Evolutionary conservation across 1,140 invertebrate genomes (phyloP).

Genomic region (Acromyrmex charruanus): DNA sequence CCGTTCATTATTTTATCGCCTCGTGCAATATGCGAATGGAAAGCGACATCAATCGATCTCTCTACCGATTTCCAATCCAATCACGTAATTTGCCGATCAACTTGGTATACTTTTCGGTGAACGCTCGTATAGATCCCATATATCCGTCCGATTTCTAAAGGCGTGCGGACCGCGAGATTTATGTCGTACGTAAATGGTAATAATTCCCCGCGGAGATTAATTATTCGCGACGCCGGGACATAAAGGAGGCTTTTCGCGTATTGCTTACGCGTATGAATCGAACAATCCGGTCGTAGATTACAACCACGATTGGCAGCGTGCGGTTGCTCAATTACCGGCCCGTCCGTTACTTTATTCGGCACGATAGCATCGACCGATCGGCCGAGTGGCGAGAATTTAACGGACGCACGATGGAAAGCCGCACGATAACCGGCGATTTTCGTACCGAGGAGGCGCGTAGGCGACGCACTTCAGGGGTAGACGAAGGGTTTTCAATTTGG

Average conservation of each 20-base stretch:
- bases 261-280: slow-evolving; percentile 42
- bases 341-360: slow-evolving; percentile 59
- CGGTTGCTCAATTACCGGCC: slow-evolving; percentile 37
- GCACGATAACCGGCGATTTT: slow-evolving; percentile 41
- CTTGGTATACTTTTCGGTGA: slow-evolving; percentile 27
- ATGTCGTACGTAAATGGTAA: slow-evolving; percentile 57
- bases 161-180: neutral
- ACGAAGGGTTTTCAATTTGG: slow-evolving; percentile 76
- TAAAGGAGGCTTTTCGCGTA: slow-evolving; percentile 7
- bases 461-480: slow-evolving; percentile 66
- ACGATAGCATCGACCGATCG: slow-evolving; percentile 58
- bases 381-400: slow-evolving; percentile 38
- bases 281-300: slow-evolving; percentile 50
- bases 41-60: slow-evolving; percentile 60
- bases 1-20: slow-evolving; percentile 39
- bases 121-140: neutral
- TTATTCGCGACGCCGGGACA: slow-evolving; percentile 8
- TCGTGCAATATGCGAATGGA: slow-evolving; percentile 46
- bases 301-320: neutral
- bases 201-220: slow-evolving; percentile 58
- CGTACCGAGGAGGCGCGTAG: slow-evolving; percentile 62
- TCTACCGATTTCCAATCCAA: slow-evolving; percentile 48
- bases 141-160: slow-evolving; percentile 37
- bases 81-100: slow-evolving; percentile 62
- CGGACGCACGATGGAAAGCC: slow-evolving; percentile 25